These are phyloP conservation scores for Melinaea marsaeus DNA, from an alignment of 2,888 invertebrate genomes.

Conservation along the genomic window DNA sequence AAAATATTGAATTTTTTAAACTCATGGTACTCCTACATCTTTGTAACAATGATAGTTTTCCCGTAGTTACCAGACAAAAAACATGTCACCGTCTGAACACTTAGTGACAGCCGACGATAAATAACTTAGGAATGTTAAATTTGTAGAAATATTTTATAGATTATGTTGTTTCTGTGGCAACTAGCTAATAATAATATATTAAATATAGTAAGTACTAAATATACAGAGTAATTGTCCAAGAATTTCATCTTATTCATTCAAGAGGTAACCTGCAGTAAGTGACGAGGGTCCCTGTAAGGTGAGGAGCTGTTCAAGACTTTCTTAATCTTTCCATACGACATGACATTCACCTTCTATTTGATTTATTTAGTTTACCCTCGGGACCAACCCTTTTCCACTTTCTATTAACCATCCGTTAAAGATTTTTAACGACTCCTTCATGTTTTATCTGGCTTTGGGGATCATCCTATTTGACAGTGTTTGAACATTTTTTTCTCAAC, in stretches of 20 bases:
- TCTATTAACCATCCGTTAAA: background rate
- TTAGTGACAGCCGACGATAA: conserved; percentile 20
- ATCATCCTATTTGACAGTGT: no score
- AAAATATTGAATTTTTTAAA: background rate
- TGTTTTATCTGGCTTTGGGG: no score
- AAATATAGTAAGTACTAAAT: no score
- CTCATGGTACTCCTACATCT: conserved; percentile 5
- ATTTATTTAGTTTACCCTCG: background rate
- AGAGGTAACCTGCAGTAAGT: background rate
- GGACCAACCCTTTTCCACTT: background rate
- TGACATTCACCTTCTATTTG: background rate
- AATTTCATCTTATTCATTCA: no score
- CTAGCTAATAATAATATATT: no score
- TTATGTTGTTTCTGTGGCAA: no score
- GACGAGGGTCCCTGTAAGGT: background rate
- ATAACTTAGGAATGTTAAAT: conserved; percentile 1
- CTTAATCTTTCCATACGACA: background rate
- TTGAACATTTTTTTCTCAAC: no score
- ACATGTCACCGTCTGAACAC: conserved; percentile 7
- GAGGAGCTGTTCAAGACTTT: background rate
- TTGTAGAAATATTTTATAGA: background rate
- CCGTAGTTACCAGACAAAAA: conserved; percentile 5
- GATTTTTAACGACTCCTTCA: background rate
- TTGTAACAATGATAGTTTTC: conserved; percentile 5
- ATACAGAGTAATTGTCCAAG: no score